Base-by-base conservation (phyloP, 2,888 invertebrate genomes). In the Phanerotoma sp. region DNA sequence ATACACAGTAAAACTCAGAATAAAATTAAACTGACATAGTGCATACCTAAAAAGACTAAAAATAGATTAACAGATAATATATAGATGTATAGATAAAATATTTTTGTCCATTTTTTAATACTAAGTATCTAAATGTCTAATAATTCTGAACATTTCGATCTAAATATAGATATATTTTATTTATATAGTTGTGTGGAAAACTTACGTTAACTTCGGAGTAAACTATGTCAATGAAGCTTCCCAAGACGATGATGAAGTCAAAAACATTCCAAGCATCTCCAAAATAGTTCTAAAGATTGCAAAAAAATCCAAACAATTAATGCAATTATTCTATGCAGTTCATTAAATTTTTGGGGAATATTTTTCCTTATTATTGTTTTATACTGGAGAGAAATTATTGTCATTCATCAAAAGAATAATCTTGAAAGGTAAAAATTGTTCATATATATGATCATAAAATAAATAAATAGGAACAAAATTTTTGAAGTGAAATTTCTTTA, bases 211-310 rank as follows among this genome's bases (percentile, higher is more conserved):
- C 91, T 85, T 96, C 95, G 45, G 95, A 93, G 75, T 93, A 95
- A 32, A 97, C 95, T 71, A 97, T 97, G 79, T 97, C 96, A 68
- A 97, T 93, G 78, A 96, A 95, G 79, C 95, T 95, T 70, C 96
- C 96, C 61, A 96, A 81, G 4, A 97, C 96, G 71, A 97, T 96
- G 72, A 96, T 91, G 78, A 97, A 96, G 81, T 97, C 96, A 75
- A 96, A 96, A 3, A 94, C 91, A 79, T 97, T 97, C 96, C 96
- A 97, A 15, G 95, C 93, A 78, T 97, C 96, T 25, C 96, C 94
- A 74, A 97, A 96, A 79, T 97, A 97, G 79, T 96, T 96, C 94
- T 96, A 25, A 25, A n/a, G n/a, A n/a, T n/a, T n/a, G n/a, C n/a
- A n/a, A n/a, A n/a, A n/a, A n/a, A n/a, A n/a, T n/a, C n/a, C n/a